Conservation (phyloP, 2,797 vertebrate genomes). For the Cossypha dichroa region DNA sequence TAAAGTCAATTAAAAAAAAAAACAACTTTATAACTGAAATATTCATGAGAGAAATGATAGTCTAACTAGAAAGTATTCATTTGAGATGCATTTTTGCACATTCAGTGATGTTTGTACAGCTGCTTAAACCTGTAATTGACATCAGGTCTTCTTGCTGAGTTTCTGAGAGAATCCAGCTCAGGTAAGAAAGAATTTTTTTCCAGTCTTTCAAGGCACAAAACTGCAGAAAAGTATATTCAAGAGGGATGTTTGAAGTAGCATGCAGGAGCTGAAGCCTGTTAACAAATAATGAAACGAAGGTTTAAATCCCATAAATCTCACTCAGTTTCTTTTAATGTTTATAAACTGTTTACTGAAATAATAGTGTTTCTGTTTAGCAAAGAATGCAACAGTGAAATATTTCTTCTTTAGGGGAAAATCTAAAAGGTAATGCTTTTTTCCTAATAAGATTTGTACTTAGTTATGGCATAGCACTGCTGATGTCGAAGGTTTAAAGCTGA, state of each 20-base stretch:
- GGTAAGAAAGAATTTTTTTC: background rate
- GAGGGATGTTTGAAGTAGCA: background rate
- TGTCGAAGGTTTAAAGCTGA: background rate
- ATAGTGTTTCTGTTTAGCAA: background rate
- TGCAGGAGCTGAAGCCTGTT: conserved; percentile 25
- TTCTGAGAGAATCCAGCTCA: background rate
- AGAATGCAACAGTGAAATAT: background rate
- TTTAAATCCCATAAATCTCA: conserved; percentile 29
- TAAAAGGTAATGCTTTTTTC: conserved; percentile 28
- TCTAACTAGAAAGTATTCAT: background rate
- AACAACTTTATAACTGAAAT: background rate
- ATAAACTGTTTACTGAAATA: conserved; percentile 48
- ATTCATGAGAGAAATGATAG: background rate
- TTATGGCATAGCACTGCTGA: background rate
- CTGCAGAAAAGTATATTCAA: conserved; percentile 14
- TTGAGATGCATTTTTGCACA: conserved; percentile 1
- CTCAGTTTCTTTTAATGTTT: conserved; percentile 31
- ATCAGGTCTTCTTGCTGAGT: background rate
- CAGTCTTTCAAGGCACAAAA: background rate
- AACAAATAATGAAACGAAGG: conserved; percentile 34
- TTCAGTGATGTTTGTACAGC: background rate
- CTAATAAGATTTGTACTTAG: conserved; percentile 29
- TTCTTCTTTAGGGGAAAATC: conserved; percentile 5
- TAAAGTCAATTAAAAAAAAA: background rate
- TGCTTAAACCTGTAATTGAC: conserved; percentile 17